Conservation (phyloP, 2,888 invertebrate species). For the Conus canariensis region DNA sequence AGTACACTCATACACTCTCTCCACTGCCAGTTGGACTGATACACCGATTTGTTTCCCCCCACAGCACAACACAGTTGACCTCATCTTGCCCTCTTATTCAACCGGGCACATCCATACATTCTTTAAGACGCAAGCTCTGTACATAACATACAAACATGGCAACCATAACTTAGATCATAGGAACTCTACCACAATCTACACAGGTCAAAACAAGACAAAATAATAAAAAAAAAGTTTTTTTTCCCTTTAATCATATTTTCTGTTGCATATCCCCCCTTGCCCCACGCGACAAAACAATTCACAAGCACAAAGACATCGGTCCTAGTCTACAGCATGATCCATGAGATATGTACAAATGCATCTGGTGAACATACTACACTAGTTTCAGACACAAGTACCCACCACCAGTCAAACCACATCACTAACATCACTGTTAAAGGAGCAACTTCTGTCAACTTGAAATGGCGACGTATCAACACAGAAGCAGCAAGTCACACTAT, state of each 20-base stretch:
- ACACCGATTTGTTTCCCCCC: not conserved
- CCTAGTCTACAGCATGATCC: not conserved
- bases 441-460: not conserved
- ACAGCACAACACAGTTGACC: not conserved
- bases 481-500: too few species aligned
- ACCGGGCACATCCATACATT: not conserved
- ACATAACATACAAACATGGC: constrained; percentile 28
- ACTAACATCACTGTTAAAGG: not conserved
- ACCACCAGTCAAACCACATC: constrained; percentile 1
- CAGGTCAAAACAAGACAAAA: not conserved
- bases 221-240: not conserved
- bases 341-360: not conserved
- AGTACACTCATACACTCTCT: not conserved
- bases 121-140: not conserved
- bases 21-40: not conserved
- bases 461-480: not conserved
- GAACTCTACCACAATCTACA: constrained; percentile 14
- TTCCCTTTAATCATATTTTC: not conserved
- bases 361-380: not conserved
- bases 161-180: not conserved
- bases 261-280: not conserved
- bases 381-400: constrained; percentile 2
- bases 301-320: not conserved
- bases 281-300: not conserved
- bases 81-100: not conserved